A percentile compares a stretch with the other conserved stretches of the same genome.
These are phyloP conservation scores for Pipistrellus pygmaeus DNA, from an alignment of 2,797 vertebrate species.

Conservation along the genomic window DNA sequence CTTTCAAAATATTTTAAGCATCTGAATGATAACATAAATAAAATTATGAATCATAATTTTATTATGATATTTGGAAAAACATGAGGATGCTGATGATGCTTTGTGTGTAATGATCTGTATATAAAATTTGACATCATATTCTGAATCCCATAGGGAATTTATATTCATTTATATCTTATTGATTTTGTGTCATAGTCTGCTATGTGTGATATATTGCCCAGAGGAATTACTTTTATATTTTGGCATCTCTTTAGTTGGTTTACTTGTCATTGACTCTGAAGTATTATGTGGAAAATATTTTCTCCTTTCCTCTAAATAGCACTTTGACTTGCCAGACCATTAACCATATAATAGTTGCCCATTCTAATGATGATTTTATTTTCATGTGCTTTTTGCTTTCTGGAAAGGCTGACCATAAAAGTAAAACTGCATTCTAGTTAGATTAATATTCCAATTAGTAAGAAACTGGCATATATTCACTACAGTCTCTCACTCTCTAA, in stretches of 20 bases:
- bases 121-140: conserved; percentile 16
- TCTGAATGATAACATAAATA: not conserved
- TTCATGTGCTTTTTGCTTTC: not conserved
- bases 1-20: not conserved
- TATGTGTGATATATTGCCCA: not conserved
- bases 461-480: not conserved
- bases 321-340: not conserved
- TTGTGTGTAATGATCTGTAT: not conserved
- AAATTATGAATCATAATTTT: not conserved
- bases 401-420: not conserved
- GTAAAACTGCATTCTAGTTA: not conserved
- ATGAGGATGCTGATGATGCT: not conserved
- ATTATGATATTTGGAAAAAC: conserved; percentile 52
- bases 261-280: not conserved
- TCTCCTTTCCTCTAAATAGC: not conserved
- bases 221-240: conserved; percentile 14
- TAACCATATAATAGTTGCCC: not conserved
- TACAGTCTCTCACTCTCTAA: not conserved
- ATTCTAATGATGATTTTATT: not conserved
- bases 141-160: conserved; percentile 32
- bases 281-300: conserved; percentile 32
- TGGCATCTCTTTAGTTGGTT: not conserved
- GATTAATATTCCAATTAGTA: not conserved
- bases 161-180: not conserved
- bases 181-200: not conserved